Conservation (phyloP, 2,797 vertebrate species). For the Sebastes steindachneri region DNA sequence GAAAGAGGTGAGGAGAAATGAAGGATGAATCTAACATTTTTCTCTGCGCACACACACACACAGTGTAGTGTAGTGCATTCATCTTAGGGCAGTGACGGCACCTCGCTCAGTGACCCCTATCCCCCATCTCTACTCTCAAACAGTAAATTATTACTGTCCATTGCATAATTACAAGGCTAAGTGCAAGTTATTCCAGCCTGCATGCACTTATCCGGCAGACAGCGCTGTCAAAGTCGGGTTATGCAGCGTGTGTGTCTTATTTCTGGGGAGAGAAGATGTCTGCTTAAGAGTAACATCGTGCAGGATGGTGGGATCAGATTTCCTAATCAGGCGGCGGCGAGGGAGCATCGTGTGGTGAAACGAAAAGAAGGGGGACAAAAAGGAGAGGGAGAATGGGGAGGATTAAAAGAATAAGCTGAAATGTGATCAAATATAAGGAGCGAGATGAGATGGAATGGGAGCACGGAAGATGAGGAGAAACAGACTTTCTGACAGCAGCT, state of each 20-base stretch:
- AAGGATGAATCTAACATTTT: constrained; percentile 24
- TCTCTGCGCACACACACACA: constrained; percentile 1
- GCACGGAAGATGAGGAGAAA: constrained; percentile 25
- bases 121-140: constrained; percentile 30
- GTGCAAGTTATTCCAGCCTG: constrained; percentile 29
- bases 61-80: constrained; percentile 37
- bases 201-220: constrained; percentile 28
- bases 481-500: constrained; percentile 46
- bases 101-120: constrained; percentile 29
- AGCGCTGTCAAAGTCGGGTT: constrained; percentile 24
- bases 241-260: constrained; percentile 6
- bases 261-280: constrained; percentile 18
- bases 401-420: constrained; percentile 54
- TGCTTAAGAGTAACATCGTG: constrained; percentile 29
- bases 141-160: constrained; percentile 63
- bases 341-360: constrained; percentile 20
- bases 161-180: constrained; percentile 62
- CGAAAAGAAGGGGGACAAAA: not conserved
- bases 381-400: constrained; percentile 20
- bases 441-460: constrained; percentile 43
- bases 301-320: constrained; percentile 41
- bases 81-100: constrained; percentile 30
- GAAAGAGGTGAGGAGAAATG: constrained; percentile 2
- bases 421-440: constrained; percentile 49
- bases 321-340: constrained; percentile 42